Evolutionary conservation across 1,140 invertebrate species (phyloP).

Genomic region (Drosophila teissieri): DNA sequence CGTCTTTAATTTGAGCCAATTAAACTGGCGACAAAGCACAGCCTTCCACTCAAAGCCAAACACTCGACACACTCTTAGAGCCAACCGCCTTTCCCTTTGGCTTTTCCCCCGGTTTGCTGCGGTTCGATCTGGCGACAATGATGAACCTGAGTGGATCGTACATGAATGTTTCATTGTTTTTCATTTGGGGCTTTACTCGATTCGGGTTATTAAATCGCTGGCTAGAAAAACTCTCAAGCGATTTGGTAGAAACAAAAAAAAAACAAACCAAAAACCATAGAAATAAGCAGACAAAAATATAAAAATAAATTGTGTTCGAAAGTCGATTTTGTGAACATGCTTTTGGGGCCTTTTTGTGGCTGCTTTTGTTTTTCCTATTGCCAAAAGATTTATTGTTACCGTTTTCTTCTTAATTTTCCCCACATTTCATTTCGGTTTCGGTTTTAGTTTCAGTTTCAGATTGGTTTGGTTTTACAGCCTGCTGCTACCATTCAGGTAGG

Average conservation of each 20-base stretch:
- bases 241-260: constrained; percentile 3
- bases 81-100: constrained; percentile 56
- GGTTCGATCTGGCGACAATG: constrained; percentile 50
- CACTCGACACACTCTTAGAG: constrained; percentile 11
- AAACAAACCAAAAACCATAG: neutral
- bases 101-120: constrained; percentile 26
- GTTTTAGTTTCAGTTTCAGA: constrained; percentile 12
- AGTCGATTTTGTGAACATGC: constrained; percentile 53
- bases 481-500: constrained; percentile 15
- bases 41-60: constrained; percentile 9
- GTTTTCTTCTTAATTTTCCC: constrained; percentile 45
- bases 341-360: constrained; percentile 25
- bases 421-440: constrained; percentile 29
- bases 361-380: constrained; percentile 33
- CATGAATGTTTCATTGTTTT: constrained; percentile 62
- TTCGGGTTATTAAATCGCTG: constrained; percentile 30
- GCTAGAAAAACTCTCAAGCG: constrained; percentile 42
- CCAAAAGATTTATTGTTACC: constrained; percentile 55
- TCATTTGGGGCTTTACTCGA: constrained; percentile 19
- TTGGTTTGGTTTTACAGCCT: constrained; percentile 13
- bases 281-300: constrained; percentile 53
- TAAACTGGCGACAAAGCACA: constrained; percentile 55
- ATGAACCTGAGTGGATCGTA: constrained; percentile 68
- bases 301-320: constrained; percentile 75
- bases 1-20: constrained; percentile 63